phyloP scores from a whole-genome alignment of 2,888 invertebrate species.

The Eudasyphora cyanicolor region DNA sequence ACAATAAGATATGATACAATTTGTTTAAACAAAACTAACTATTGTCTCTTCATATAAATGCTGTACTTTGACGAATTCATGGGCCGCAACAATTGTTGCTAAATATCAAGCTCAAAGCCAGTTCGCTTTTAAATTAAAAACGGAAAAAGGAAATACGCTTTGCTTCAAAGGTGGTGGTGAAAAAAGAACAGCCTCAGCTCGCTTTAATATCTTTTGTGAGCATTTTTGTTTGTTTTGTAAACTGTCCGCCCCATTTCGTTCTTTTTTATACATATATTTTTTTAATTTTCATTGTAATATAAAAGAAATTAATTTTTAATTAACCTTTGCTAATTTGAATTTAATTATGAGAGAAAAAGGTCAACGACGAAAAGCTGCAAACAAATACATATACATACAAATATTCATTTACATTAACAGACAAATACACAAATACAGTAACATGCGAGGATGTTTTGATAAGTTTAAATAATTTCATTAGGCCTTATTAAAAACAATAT shows the following conservation, averaged over 20 bases:
- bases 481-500: slow-evolving; percentile 32
- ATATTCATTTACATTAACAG: no score
- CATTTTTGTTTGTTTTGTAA: neutral
- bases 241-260: neutral
- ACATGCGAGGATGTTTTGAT: no score
- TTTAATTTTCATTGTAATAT: slow-evolving; percentile 30
- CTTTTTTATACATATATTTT: no score
- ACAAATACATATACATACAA: no score
- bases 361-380: slow-evolving; percentile 9
- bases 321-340: slow-evolving; percentile 53
- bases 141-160: neutral
- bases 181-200: neutral
- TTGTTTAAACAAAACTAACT: no score
- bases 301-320: slow-evolving; percentile 59
- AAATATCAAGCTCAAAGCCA: neutral
- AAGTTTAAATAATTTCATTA: slow-evolving; percentile 52
- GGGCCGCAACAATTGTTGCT: neutral
- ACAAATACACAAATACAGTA: neutral
- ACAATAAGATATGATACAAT: no score
- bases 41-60: no score
- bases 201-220: neutral
- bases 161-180: neutral
- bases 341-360: slow-evolving; percentile 34
- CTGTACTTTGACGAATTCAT: no score
- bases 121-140: neutral